Percentiles rank a stretch among this genome's conserved stretches.
Evolutionary conservation across 2,113 vertebrate genomes (phyloP).

Genomic region (Alaudala cheleensis): DNA sequence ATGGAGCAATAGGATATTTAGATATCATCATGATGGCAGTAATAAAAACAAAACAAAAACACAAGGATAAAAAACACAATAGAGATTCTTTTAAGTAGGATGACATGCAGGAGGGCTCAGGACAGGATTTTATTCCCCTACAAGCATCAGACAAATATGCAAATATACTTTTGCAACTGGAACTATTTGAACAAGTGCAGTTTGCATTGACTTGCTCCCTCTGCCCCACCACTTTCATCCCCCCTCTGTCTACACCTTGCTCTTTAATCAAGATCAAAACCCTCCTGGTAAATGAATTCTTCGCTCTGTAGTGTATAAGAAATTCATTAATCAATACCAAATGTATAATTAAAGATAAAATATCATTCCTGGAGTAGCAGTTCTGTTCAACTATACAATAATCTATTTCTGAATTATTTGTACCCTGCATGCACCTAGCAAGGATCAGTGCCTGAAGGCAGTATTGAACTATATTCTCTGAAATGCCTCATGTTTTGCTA

Average conservation of each 20-base stretch:
- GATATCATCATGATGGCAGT: not conserved
- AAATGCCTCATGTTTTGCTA: slow-evolving; percentile 4
- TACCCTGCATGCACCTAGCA: not conserved
- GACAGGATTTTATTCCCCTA: not conserved
- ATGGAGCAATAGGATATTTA: not conserved
- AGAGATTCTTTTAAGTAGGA: not conserved
- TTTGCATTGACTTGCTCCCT: not conserved
- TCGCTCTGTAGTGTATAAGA: not conserved
- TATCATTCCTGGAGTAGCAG: not conserved
- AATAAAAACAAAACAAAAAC: not conserved
- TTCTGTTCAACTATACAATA: not conserved
- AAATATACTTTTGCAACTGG: not conserved
- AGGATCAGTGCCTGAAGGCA: slow-evolving; percentile 29
- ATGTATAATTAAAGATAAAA: not conserved
- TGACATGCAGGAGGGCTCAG: not conserved
- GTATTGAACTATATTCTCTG: slow-evolving; percentile 12
- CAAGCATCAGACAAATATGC: not conserved
- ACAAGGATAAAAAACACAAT: not conserved
- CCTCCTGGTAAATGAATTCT: not conserved
- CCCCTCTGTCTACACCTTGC: not conserved
- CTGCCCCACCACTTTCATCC: accelerated
- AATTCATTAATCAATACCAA: slow-evolving; percentile 9
- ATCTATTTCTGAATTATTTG: not conserved
- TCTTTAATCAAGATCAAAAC: not conserved
- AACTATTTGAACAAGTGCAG: slow-evolving; percentile 5